These are phyloP conservation scores for Coelopa frigida DNA, from an alignment of 1,140 invertebrate species.

Conservation along the genomic window DNA sequence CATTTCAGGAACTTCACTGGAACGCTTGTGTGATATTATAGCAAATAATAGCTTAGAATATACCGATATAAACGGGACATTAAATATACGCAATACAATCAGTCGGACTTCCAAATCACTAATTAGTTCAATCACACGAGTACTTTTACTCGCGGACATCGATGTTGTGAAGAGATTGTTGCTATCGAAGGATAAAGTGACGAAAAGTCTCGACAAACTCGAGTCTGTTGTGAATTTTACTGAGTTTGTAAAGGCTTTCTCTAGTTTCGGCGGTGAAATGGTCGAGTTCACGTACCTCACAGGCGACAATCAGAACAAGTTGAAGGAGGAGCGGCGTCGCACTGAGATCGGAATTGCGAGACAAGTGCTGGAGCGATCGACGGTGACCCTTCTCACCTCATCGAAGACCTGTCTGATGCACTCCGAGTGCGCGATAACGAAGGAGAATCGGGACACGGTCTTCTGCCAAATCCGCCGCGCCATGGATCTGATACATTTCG, in stretches of 20 bases:
- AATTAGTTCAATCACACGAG: conserved; percentile 89
- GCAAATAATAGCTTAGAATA: too few relatives aligned
- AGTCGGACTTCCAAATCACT: conserved; percentile 88
- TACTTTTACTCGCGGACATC: conserved; percentile 96
- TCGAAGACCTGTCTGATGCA: conserved; percentile 93
- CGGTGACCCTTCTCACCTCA: conserved; percentile 93
- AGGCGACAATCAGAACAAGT: conserved; percentile 65
- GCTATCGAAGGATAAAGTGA: conserved; percentile 93
- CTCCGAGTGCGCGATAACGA: conserved; percentile 85
- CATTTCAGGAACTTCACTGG: conserved; percentile 57
- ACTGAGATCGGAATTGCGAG: conserved; percentile 94
- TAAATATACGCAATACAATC: conserved; percentile 67
- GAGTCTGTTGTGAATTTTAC: conserved; percentile 95
- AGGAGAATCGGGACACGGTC: conserved; percentile 93
- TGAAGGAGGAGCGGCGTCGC: conserved; percentile 89
- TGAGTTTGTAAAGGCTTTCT: conserved; percentile 98
- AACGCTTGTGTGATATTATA: conserved; percentile 73
- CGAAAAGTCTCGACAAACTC: conserved; percentile 73
- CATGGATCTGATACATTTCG: conserved; percentile 95
- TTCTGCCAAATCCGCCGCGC: conserved; percentile 95
- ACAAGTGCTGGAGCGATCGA: conserved; percentile 93
- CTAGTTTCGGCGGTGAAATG: conserved; percentile 97
- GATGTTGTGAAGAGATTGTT: conserved; percentile 96
- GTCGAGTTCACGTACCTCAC: conserved; percentile 94
- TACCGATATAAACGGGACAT: too few relatives aligned